These are phyloP conservation scores for Acrossocheilus fasciatus DNA, from an alignment of 2,797 vertebrate species.

Conservation along the genomic window DNA sequence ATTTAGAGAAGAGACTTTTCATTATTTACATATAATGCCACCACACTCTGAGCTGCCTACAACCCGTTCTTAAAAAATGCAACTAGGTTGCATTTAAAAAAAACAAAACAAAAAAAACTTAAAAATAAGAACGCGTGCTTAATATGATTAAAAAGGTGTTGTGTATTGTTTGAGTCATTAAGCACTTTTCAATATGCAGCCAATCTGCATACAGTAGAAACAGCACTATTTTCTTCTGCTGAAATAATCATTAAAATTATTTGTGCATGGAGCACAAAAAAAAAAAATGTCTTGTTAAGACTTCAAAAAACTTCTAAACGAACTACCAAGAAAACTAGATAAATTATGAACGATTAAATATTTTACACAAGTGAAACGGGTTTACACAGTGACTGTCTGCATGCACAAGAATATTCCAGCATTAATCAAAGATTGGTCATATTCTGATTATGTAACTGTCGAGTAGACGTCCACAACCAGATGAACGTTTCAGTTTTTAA, in stretches of 20 bases:
- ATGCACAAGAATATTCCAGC: background rate
- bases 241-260: background rate
- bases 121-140: background rate
- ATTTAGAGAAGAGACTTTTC: background rate
- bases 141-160: background rate
- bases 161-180: background rate
- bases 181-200: background rate
- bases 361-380: background rate
- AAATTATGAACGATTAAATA: background rate
- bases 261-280: background rate
- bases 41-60: background rate
- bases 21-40: background rate
- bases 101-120: background rate
- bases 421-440: background rate
- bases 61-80: background rate
- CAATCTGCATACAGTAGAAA: background rate
- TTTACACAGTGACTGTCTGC: background rate
- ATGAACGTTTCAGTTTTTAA: no score
- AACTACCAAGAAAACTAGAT: background rate
- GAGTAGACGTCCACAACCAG: background rate
- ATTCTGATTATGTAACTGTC: background rate
- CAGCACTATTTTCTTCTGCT: background rate
- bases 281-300: background rate
- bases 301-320: background rate
- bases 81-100: background rate